Evolutionary conservation across 2,888 invertebrate species (phyloP).

Genomic region (Rhopalosiphum nymphaeae): DNA sequence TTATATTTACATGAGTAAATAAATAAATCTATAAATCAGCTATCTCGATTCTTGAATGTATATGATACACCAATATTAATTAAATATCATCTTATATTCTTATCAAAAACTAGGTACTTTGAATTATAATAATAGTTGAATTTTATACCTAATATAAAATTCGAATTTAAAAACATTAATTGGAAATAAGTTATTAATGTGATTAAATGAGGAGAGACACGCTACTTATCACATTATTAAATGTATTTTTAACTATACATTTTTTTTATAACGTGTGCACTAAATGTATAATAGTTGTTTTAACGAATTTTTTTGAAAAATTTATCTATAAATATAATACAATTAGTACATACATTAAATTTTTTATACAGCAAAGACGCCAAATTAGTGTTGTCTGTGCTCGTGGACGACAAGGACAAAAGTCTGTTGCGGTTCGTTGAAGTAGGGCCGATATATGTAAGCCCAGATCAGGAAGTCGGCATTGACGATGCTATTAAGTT

Average conservation of each 20-base stretch:
- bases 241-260: neutral
- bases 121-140: too few relatives aligned
- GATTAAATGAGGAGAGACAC: neutral
- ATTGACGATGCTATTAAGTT: slow-evolving; percentile 76
- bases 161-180: neutral
- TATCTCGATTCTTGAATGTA: too few relatives aligned
- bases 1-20: too few relatives aligned
- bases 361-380: slow-evolving; percentile 73
- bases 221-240: neutral
- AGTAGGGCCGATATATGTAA: slow-evolving; percentile 79
- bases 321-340: neutral
- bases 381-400: slow-evolving; percentile 79
- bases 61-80: too few relatives aligned
- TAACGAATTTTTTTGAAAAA: neutral
- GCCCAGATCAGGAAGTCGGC: slow-evolving; percentile 77
- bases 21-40: too few relatives aligned
- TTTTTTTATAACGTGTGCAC: neutral
- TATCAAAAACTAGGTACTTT: too few relatives aligned
- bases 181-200: neutral
- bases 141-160: neutral
- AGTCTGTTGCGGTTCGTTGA: slow-evolving; percentile 76
- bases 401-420: slow-evolving; percentile 75
- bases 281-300: neutral
- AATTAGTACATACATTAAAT: neutral
- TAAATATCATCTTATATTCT: too few relatives aligned